phyloP scores from a whole-genome alignment of 2,113 vertebrate genomes.

The Ia io region DNA sequence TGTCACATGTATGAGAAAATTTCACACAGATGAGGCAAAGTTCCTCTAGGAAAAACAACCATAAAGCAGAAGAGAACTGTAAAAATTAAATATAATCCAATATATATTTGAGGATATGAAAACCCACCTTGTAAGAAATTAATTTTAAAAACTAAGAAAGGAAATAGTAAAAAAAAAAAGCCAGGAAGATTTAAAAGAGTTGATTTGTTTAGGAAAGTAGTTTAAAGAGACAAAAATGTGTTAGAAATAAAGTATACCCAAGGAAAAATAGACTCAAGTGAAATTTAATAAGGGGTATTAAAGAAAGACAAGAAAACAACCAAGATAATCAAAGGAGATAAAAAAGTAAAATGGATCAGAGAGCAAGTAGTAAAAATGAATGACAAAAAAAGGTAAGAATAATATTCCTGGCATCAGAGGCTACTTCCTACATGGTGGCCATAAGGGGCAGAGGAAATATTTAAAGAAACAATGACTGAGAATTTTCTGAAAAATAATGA shows the following conservation, averaged over 20 bases:
- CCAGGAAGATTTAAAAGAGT: background rate
- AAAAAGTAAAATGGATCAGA: background rate
- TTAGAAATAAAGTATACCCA: background rate
- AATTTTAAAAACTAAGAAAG: background rate
- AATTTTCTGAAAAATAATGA: background rate
- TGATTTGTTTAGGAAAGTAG: background rate
- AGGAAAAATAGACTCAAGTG: background rate
- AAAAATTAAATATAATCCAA: slow-evolving; percentile 36
- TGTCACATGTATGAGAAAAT: slow-evolving; percentile 1
- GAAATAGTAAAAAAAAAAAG: background rate
- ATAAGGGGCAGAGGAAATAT: slow-evolving; percentile 73
- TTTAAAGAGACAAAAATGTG: background rate
- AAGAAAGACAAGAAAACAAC: background rate
- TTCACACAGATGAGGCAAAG: background rate
- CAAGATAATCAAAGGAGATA: background rate
- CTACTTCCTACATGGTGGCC: slow-evolving; percentile 82
- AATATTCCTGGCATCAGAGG: background rate
- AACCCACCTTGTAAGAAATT: background rate
- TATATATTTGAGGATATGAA: background rate
- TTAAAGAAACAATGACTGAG: background rate
- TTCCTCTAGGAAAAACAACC: background rate
- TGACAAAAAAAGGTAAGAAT: background rate
- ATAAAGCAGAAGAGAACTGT: background rate
- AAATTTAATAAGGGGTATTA: background rate
- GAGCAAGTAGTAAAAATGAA: background rate